A percentile compares a stretch with the other conserved stretches of the same genome.
These are phyloP conservation scores for Ellobius talpinus DNA, from an alignment of 2,113 vertebrate genomes.

Conservation along the genomic window DNA sequence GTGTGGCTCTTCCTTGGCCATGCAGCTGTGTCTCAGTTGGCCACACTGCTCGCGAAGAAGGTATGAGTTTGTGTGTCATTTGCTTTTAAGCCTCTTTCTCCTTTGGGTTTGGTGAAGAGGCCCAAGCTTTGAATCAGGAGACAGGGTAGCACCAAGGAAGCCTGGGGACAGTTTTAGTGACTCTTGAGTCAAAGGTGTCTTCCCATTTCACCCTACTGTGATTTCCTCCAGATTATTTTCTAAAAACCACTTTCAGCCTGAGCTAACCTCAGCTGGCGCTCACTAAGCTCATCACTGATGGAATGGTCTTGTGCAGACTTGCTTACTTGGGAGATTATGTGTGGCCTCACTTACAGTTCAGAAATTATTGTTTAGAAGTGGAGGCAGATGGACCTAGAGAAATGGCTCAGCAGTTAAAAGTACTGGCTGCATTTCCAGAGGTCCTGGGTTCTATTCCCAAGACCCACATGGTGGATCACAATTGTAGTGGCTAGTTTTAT, in stretches of 20 bases:
- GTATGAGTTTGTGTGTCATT: conserved; percentile 81
- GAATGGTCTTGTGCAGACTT: neutral
- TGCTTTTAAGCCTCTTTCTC: neutral
- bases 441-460: neutral
- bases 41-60: conserved; percentile 87
- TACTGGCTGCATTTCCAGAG: neutral
- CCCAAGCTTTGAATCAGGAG: neutral
- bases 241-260: neutral
- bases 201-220: neutral
- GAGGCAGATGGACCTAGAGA: neutral
- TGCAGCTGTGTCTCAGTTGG: conserved; percentile 88
- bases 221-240: neutral
- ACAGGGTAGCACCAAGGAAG: neutral
- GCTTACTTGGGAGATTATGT: neutral
- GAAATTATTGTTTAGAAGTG: neutral
- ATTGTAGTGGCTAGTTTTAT: neutral
- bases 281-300: neutral
- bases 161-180: neutral
- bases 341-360: neutral
- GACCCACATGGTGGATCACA: neutral
- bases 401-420: neutral
- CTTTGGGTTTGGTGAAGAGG: conserved; percentile 25
- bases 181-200: neutral
- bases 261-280: neutral
- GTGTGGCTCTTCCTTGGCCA: conserved; percentile 93